Evolutionary conservation across 2,797 vertebrate genomes (phyloP).

Genomic region (Lemur catta): DNA sequence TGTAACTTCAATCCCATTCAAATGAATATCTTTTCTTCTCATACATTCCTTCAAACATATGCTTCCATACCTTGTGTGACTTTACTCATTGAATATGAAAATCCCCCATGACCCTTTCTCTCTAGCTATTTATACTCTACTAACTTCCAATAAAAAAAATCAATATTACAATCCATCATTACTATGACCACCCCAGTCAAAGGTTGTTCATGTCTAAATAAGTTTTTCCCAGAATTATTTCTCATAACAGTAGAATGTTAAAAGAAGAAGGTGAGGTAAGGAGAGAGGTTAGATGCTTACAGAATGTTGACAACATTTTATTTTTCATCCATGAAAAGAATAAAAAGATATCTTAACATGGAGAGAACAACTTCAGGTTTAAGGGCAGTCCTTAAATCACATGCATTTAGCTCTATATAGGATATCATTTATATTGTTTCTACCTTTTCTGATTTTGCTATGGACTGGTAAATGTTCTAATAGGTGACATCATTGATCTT

Average conservation of each 20-base stretch:
- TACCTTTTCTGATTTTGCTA: neutral
- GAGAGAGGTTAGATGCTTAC: neutral
- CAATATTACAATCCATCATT: neutral
- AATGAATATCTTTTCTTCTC: neutral
- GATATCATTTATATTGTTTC: neutral
- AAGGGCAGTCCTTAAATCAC: neutral
- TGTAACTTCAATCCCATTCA: neutral
- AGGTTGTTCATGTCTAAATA: neutral
- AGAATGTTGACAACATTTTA: neutral
- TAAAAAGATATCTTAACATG: neutral
- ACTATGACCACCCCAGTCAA: neutral
- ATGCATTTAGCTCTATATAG: neutral
- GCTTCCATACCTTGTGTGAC: neutral
- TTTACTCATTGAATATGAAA: neutral
- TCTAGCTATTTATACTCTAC: neutral
- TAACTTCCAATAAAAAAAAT: neutral
- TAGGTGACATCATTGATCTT: neutral
- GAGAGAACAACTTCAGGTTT: neutral
- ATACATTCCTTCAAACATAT: neutral
- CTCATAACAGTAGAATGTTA: neutral
- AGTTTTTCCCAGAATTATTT: neutral
- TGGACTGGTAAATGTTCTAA: neutral
- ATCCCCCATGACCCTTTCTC: neutral
- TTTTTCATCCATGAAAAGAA: neutral
- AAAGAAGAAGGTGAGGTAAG: neutral